These are phyloP conservation scores for Bombus difficillimus DNA, from an alignment of 1,140 invertebrate species.

Conservation along the genomic window DNA sequence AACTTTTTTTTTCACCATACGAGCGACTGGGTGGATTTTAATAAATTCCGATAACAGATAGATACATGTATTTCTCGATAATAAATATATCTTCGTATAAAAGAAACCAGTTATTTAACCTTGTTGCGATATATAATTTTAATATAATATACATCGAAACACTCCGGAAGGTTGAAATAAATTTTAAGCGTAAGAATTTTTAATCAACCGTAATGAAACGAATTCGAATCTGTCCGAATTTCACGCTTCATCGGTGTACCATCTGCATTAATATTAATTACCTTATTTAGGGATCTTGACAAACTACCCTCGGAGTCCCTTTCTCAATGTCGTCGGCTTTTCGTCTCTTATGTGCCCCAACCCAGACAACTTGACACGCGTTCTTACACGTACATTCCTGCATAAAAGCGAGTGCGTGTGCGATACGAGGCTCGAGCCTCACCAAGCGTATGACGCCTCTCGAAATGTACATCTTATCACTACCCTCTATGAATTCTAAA, in stretches of 20 bases:
- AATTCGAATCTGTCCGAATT: constrained; percentile 7
- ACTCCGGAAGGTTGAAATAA: neutral
- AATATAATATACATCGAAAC: neutral
- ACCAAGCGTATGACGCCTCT: constrained; percentile 44
- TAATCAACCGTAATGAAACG: neutral
- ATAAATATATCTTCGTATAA: too few species aligned
- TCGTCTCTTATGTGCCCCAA: constrained; percentile 30
- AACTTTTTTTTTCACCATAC: neutral
- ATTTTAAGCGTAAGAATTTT: neutral
- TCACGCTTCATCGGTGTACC: constrained; percentile 13
- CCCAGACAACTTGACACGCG: constrained; percentile 55
- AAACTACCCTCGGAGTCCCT: constrained; percentile 46
- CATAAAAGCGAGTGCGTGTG: constrained; percentile 46
- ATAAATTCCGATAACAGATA: neutral
- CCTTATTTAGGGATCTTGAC: constrained; percentile 37
- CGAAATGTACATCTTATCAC: constrained; percentile 31
- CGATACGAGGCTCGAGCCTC: constrained; percentile 20
- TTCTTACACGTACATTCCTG: constrained; percentile 51
- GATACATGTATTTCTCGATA: too few species aligned
- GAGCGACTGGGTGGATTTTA: neutral
- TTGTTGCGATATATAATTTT: neutral
- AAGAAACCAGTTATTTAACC: constrained; percentile 2
- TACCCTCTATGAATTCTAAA: neutral
- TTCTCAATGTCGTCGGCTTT: constrained; percentile 46
- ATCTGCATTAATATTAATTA: constrained; percentile 51